A percentile compares a stretch with the other conserved stretches of the same genome.
Evolutionary conservation across 2,888 invertebrate genomes (phyloP).

Genomic region (Tenthredo mesomela): DNA sequence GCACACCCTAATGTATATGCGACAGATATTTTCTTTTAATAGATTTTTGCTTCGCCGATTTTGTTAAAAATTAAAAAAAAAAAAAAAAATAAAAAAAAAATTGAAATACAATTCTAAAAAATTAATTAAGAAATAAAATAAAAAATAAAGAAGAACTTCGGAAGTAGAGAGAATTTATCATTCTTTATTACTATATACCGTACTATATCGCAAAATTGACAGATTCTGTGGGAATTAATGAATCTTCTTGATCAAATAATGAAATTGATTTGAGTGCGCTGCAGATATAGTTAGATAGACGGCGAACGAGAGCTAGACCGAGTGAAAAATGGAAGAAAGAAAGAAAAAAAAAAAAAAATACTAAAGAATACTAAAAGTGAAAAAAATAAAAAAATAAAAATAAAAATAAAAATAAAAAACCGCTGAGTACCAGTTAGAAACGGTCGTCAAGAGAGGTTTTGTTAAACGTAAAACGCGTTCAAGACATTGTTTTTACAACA

Average conservation of each 20-base stretch:
- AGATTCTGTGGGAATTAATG: background rate
- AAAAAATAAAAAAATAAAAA: background rate
- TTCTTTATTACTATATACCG: no score
- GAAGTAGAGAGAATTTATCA: background rate
- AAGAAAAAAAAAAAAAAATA: background rate
- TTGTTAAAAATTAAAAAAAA: no score
- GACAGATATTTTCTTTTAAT: no score
- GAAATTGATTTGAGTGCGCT: background rate
- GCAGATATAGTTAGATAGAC: background rate
- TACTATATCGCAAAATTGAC: background rate
- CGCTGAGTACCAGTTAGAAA: background rate
- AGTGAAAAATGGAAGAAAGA: background rate
- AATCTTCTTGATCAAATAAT: background rate
- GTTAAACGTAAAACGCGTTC: background rate
- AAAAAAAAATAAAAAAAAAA: no score
- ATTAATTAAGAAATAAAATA: no score
- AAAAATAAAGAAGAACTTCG: background rate
- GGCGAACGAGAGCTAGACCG: background rate
- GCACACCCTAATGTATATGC: no score
- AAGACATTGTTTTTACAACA: conserved; percentile 1
- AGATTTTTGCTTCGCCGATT: no score
- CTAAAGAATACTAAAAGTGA: background rate
- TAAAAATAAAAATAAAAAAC: background rate
- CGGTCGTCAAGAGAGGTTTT: conserved; percentile 17
- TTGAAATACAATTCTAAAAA: no score